phyloP scores from a whole-genome alignment of 2,797 vertebrate genomes.

The Enteromius unitaeniatus region DNA sequence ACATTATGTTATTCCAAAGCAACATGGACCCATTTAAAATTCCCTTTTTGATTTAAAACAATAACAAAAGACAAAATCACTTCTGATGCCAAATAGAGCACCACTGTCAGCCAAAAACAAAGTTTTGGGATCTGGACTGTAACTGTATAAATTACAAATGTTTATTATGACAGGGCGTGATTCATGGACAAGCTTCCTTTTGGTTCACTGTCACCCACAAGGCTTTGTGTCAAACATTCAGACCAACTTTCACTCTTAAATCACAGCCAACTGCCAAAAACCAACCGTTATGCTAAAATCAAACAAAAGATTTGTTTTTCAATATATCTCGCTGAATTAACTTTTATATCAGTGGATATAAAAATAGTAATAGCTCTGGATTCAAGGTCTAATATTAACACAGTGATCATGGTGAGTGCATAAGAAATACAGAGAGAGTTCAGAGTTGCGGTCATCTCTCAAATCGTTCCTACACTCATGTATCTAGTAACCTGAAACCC shows the following conservation, averaged over 20 bases:
- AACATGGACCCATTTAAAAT: not conserved
- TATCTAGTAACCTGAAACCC: not conserved
- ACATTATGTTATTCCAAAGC: not conserved
- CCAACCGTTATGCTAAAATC: not conserved
- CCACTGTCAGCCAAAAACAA: not conserved
- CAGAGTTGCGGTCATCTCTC: not conserved
- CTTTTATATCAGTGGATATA: constrained; percentile 19
- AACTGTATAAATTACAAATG: not conserved
- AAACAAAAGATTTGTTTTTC: not conserved
- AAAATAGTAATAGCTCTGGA: constrained; percentile 32
- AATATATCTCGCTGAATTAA: not conserved
- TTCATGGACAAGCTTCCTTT: not conserved
- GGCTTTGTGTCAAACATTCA: constrained; percentile 1
- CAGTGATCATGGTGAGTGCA: constrained; percentile 18
- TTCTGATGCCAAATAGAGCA: not conserved
- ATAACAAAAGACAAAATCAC: not conserved
- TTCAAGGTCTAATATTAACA: constrained; percentile 21
- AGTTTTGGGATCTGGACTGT: not conserved
- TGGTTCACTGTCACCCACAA: constrained; percentile 33
- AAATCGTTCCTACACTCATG: not conserved
- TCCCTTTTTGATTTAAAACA: constrained; percentile 11
- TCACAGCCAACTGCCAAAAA: not conserved
- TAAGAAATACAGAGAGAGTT: not conserved
- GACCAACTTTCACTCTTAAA: not conserved
- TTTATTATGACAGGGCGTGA: not conserved